Conservation (phyloP, 2,888 invertebrate genomes). For the Eremobia ochroleuca region DNA sequence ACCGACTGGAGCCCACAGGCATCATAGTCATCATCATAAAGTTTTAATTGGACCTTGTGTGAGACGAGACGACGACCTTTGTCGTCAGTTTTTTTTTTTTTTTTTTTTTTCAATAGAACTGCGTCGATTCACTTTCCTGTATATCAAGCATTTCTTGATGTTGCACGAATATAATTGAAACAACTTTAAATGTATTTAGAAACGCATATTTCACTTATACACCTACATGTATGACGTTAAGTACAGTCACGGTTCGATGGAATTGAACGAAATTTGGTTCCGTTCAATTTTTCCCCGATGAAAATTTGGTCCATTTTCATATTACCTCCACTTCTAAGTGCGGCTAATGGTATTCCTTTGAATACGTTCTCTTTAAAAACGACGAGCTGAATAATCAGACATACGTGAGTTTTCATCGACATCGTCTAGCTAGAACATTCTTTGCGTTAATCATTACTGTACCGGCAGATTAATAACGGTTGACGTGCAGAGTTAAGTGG, state of each 20-base stretch:
- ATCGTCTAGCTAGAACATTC: slow-evolving; percentile 40
- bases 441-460: slow-evolving; percentile 36
- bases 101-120: not conserved
- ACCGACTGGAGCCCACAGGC: slow-evolving; percentile 10
- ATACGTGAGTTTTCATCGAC: slow-evolving; percentile 28
- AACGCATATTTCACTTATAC: slow-evolving; percentile 11
- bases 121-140: not conserved
- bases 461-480: slow-evolving; percentile 50
- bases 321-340: slow-evolving; percentile 51
- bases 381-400: slow-evolving; percentile 18
- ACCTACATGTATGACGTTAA: slow-evolving; percentile 8
- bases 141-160: not conserved
- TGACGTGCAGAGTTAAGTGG: slow-evolving; percentile 40
- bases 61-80: not conserved
- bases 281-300: slow-evolving; percentile 52
- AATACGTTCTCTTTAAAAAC: slow-evolving; percentile 35
- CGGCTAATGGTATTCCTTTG: slow-evolving; percentile 56
- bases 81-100: slow-evolving; percentile 1
- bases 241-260: slow-evolving; percentile 24
- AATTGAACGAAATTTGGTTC: slow-evolving; percentile 55
- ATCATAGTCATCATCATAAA: not conserved
- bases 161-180: slow-evolving; percentile 10
- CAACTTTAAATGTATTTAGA: slow-evolving; percentile 1
- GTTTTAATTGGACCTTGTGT: not conserved
- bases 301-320: slow-evolving; percentile 58